Evolutionary conservation across 1,140 invertebrate species (phyloP).

Genomic region (Leptinotarsa lineolata): DNA sequence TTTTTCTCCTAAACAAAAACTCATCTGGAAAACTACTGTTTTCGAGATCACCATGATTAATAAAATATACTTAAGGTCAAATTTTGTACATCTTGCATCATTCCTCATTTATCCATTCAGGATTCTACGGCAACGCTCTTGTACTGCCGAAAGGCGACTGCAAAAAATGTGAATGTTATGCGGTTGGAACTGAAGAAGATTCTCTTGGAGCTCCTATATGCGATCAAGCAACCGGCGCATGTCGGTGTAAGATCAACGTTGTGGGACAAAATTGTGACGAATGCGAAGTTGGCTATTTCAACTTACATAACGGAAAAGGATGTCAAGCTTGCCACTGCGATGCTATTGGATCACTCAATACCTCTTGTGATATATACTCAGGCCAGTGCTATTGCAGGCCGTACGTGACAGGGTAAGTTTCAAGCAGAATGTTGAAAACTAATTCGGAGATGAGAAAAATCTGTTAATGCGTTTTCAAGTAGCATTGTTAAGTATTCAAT

Average conservation of each 20-base stretch:
- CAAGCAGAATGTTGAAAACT: no score
- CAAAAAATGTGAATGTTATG: slow-evolving; percentile 83
- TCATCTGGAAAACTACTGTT: no score
- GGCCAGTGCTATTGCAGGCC: slow-evolving; percentile 87
- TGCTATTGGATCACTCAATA: slow-evolving; percentile 80
- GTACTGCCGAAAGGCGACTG: slow-evolving; percentile 88
- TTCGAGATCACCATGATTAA: no score
- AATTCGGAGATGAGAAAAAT: no score
- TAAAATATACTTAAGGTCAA: no score
- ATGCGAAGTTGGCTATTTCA: slow-evolving; percentile 84
- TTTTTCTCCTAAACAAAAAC: no score
- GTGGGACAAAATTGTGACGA: slow-evolving; percentile 86
- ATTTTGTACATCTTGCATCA: neutral
- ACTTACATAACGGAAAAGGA: slow-evolving; percentile 81
- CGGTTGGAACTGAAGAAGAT: slow-evolving; percentile 74
- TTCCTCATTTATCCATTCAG: slow-evolving; percentile 54
- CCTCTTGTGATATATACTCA: slow-evolving; percentile 77
- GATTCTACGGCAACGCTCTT: slow-evolving; percentile 88
- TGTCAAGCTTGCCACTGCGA: slow-evolving; percentile 88
- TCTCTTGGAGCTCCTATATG: slow-evolving; percentile 74
- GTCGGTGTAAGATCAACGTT: slow-evolving; percentile 85
- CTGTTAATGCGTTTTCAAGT: no score
- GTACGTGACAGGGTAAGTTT: slow-evolving; percentile 76
- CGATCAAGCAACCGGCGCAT: slow-evolving; percentile 81
- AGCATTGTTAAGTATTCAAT: no score